Evolutionary conservation across 2,888 invertebrate genomes (phyloP).

Genomic region (Pimpla rufipes): DNA sequence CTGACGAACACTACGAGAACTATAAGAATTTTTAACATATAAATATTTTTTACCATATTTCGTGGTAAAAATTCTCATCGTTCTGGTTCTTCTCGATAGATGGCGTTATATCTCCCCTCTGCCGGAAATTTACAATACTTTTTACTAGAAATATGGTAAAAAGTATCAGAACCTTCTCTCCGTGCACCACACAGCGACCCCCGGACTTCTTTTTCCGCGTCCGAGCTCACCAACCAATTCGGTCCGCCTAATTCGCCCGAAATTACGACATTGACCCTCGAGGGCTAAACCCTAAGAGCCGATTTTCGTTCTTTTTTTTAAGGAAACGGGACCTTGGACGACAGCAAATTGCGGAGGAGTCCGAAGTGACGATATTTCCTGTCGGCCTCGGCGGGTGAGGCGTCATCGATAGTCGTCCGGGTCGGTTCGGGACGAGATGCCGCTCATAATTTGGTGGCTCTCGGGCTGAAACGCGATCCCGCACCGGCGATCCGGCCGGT

Average conservation of each 20-base stretch:
- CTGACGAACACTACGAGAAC: too few species aligned
- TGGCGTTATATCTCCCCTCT: too few species aligned
- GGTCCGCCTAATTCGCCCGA: conserved; percentile 1
- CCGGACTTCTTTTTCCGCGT: background rate
- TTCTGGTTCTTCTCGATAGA: too few species aligned
- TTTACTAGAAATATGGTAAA: too few species aligned
- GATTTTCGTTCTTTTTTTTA: conserved; percentile 2
- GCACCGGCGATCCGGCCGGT: conserved; percentile 67
- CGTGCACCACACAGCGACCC: too few species aligned
- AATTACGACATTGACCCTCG: conserved; percentile 17
- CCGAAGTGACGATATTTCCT: conserved; percentile 47
- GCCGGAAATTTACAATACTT: too few species aligned
- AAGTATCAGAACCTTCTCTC: too few species aligned
- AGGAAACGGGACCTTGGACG: conserved; percentile 10
- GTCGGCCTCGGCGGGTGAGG: conserved; percentile 3
- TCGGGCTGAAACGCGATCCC: conserved; percentile 47
- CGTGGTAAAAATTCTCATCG: too few species aligned
- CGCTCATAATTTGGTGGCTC: conserved; percentile 40
- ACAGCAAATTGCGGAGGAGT: conserved; percentile 16
- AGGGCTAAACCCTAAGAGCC: too few species aligned
- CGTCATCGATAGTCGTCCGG: conserved; percentile 41
- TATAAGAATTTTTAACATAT: too few species aligned
- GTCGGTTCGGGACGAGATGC: too few species aligned
- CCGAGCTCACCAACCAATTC: background rate
- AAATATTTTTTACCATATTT: too few species aligned